Percentiles rank a stretch among this genome's conserved stretches.
phyloP scores from a whole-genome alignment of 2,888 invertebrate species.

The Drosophila picticornis region DNA sequence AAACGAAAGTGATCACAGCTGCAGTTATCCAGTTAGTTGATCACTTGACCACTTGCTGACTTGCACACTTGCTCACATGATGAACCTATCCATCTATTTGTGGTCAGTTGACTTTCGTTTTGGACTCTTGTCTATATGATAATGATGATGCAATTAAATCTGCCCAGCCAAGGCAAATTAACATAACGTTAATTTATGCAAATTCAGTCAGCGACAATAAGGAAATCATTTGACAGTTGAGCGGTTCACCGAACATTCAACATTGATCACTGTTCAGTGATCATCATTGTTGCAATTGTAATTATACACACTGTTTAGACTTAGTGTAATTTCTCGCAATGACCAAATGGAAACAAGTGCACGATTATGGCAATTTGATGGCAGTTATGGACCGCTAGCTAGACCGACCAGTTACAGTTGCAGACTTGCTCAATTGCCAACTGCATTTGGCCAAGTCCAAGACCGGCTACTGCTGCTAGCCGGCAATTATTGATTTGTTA shows the following conservation, averaged over 20 bases:
- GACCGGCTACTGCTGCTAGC: slow-evolving; percentile 10
- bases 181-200: slow-evolving; percentile 50
- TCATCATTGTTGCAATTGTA: slow-evolving; percentile 39
- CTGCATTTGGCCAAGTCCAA: slow-evolving; percentile 50
- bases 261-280: slow-evolving; percentile 33
- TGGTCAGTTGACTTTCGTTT: slow-evolving; percentile 76
- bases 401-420: slow-evolving; percentile 54
- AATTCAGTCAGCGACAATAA: slow-evolving; percentile 49
- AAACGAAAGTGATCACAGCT: slow-evolving; percentile 77
- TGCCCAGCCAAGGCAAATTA: slow-evolving; percentile 43
- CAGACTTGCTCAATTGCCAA: slow-evolving; percentile 38
- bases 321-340: slow-evolving; percentile 68
- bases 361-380: slow-evolving; percentile 72
- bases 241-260: slow-evolving; percentile 23
- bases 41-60: slow-evolving; percentile 38
- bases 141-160: slow-evolving; percentile 64
- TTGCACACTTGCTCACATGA: slow-evolving; percentile 1
- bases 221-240: slow-evolving; percentile 63
- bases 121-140: slow-evolving; percentile 31
- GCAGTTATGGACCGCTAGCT: slow-evolving; percentile 59
- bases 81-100: slow-evolving; percentile 23
- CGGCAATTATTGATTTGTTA: slow-evolving; percentile 33
- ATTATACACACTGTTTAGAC: slow-evolving; percentile 27
- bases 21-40: slow-evolving; percentile 62
- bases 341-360: slow-evolving; percentile 67